phyloP scores from a whole-genome alignment of 2,797 vertebrate genomes.

The Naso thynnoides region DNA sequence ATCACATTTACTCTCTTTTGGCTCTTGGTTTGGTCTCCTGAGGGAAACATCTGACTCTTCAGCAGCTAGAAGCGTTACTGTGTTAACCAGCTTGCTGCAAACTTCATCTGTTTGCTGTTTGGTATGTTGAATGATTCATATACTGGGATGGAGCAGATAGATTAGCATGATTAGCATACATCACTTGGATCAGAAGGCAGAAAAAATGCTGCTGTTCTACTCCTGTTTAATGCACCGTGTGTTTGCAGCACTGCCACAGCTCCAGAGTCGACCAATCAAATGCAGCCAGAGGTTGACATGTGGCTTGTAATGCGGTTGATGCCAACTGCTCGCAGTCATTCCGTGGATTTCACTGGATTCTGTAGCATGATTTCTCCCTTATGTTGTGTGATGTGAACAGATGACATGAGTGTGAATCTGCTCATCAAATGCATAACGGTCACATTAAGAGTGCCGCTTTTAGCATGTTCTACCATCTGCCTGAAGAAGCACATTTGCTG shows the following conservation, averaged over 20 bases:
- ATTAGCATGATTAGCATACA: neutral
- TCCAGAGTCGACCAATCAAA: slow-evolving; percentile 20
- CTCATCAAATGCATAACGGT: slow-evolving; percentile 36
- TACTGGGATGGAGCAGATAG: neutral
- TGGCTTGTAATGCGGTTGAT: neutral
- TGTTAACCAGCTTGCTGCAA: neutral
- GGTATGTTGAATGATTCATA: neutral
- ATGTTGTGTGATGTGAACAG: slow-evolving; percentile 42
- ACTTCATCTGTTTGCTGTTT: neutral
- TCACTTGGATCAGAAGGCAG: neutral
- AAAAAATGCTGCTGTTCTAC: slow-evolving; percentile 34
- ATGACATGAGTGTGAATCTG: slow-evolving; percentile 42
- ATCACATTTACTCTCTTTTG: no score
- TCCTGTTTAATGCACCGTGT: slow-evolving; percentile 33
- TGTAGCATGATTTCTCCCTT: slow-evolving; percentile 10
- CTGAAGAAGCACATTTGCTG: slow-evolving; percentile 5
- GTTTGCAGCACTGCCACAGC: slow-evolving; percentile 29
- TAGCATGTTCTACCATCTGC: slow-evolving; percentile 57
- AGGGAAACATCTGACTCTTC: neutral
- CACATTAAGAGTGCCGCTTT: slow-evolving; percentile 36
- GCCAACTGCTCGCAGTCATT: slow-evolving; percentile 38
- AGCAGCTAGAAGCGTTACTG: neutral
- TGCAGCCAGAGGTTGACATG: slow-evolving; percentile 39
- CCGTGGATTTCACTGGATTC: slow-evolving; percentile 24
- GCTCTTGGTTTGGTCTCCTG: neutral